A percentile compares a stretch with the other conserved stretches of the same genome.
Conservation (phyloP, 2,113 vertebrate species). For the Prunella himalayana region DNA sequence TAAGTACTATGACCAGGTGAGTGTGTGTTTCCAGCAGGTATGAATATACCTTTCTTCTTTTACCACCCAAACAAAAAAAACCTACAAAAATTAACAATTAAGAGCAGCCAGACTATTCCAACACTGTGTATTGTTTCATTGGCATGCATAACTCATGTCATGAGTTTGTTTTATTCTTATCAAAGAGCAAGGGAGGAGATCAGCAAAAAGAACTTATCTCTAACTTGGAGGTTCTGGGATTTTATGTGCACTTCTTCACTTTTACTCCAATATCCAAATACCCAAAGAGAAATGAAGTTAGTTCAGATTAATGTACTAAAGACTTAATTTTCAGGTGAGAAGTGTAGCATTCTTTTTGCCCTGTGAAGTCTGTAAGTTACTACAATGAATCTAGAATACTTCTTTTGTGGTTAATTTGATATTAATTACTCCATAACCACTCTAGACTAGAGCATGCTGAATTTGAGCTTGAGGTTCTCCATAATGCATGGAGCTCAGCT, state of each 20-base stretch:
- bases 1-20: conserved; percentile 98
- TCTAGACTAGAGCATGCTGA: not conserved
- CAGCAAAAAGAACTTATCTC: not conserved
- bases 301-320: not conserved
- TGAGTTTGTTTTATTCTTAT: not conserved
- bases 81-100: not conserved
- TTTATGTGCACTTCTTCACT: fast-evolving
- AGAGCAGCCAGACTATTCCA: not conserved
- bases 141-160: not conserved
- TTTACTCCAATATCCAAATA: not conserved
- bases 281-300: not conserved
- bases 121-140: not conserved
- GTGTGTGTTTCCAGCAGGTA: conserved; percentile 17
- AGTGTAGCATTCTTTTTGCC: not conserved
- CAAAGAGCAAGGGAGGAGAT: not conserved
- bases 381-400: not conserved
- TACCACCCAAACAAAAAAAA: not conserved
- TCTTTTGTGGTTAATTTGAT: not conserved
- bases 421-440: not conserved
- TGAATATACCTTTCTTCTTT: not conserved
- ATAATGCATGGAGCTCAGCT: not conserved
- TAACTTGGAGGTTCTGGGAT: not conserved
- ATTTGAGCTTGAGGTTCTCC: not conserved
- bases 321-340: not conserved
- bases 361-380: not conserved